Percentiles rank a stretch among this genome's conserved stretches.
phyloP scores from a whole-genome alignment of 2,888 invertebrate genomes.

The Hecatera dysodea region DNA sequence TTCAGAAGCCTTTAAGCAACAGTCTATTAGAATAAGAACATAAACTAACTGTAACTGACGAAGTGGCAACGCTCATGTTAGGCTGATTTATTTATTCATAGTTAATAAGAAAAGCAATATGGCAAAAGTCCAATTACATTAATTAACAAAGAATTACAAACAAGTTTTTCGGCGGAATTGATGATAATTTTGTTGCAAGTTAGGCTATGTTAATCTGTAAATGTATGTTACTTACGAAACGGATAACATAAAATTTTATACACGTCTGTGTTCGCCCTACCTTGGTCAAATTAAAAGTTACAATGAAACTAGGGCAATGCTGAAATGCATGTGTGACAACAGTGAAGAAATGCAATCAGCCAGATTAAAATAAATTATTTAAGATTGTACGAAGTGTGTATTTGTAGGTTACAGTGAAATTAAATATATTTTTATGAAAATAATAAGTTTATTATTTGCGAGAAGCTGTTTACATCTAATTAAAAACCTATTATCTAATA shows the following conservation, averaged over 20 bases:
- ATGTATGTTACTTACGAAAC: no score
- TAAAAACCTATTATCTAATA: constrained; percentile 26
- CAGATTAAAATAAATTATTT: not conserved
- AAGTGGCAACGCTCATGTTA: no score
- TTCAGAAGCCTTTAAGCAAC: no score
- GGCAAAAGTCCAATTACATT: no score
- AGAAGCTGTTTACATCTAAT: constrained; percentile 27
- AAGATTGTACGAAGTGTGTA: not conserved
- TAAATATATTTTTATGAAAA: not conserved
- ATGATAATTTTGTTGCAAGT: not conserved
- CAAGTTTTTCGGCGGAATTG: no score
- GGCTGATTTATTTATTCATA: no score
- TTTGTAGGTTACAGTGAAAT: not conserved
- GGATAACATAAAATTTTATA: not conserved
- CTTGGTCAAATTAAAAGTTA: constrained; percentile 1
- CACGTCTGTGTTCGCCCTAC: not conserved
- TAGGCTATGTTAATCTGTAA: no score
- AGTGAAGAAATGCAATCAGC: no score
- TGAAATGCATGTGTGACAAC: not conserved
- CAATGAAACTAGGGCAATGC: not conserved
- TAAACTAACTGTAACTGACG: no score
- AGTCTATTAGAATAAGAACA: no score
- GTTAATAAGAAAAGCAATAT: no score
- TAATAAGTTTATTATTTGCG: constrained; percentile 25
- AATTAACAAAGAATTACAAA: no score